phyloP scores from a whole-genome alignment of 2,113 vertebrate genomes.

The Edolisoma coerulescens region DNA sequence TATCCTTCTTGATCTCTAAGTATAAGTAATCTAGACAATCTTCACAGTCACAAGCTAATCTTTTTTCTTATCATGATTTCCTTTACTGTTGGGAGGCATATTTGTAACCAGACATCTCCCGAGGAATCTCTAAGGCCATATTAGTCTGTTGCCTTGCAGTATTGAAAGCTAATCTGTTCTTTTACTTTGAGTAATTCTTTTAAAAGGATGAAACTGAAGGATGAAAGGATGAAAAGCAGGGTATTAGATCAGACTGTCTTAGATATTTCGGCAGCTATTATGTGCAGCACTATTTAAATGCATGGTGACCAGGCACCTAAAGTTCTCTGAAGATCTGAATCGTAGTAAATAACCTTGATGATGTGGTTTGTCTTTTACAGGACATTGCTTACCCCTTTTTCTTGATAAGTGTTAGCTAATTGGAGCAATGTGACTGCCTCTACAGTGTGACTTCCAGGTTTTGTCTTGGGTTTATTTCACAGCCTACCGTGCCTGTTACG shows the following conservation, averaged over 20 bases:
- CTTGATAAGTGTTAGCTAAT: background rate
- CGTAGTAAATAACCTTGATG: background rate
- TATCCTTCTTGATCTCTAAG: background rate
- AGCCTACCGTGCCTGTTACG: background rate
- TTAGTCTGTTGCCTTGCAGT: background rate
- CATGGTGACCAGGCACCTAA: background rate
- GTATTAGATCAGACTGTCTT: background rate
- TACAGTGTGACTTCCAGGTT: background rate
- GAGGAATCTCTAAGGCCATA: background rate
- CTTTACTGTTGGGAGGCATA: background rate
- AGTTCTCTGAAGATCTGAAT: background rate
- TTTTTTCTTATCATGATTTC: background rate
- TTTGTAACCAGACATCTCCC: background rate
- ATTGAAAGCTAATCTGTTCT: conserved; percentile 20
- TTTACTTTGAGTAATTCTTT: conserved; percentile 16
- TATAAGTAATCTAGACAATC: background rate
- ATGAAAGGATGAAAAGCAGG: background rate
- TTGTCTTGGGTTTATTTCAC: background rate
- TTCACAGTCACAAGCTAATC: background rate
- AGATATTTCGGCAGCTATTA: background rate
- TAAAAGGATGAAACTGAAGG: conserved; percentile 16
- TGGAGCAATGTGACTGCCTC: background rate
- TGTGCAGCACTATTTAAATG: background rate
- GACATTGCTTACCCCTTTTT: background rate
- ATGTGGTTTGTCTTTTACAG: background rate